These are phyloP conservation scores for Vanessa atalanta DNA, from an alignment of 1,140 invertebrate genomes.

Conservation along the genomic window DNA sequence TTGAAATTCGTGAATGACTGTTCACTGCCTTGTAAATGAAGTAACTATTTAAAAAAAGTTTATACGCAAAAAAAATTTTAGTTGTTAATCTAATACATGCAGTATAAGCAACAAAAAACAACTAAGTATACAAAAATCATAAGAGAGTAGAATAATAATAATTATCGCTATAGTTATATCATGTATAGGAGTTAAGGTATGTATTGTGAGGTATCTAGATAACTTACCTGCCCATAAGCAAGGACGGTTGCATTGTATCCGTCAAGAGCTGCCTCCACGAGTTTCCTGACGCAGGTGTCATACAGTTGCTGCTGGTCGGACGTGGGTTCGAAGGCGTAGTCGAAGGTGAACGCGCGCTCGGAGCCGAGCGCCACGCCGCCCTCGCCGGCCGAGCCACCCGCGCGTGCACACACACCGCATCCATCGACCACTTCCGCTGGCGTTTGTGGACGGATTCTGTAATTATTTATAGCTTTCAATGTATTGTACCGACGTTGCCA, in stretches of 20 bases:
- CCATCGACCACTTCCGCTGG: conserved; percentile 96
- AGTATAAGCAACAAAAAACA: too few species aligned
- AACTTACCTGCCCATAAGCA: conserved; percentile 94
- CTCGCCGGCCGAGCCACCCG: conserved; percentile 91
- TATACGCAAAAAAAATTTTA: too few species aligned
- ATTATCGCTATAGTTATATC: too few species aligned
- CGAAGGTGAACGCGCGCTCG: conserved; percentile 98
- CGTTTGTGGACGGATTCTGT: conserved; percentile 96
- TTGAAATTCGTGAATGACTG: not conserved
- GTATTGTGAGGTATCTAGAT: not conserved
- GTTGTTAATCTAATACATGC: too few species aligned
- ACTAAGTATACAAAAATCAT: too few species aligned
- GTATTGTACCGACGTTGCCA: not conserved
- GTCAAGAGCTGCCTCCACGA: conserved; percentile 94
- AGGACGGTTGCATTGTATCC: conserved; percentile 97
- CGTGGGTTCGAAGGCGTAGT: conserved; percentile 94
- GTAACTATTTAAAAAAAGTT: not conserved
- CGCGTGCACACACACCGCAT: conserved; percentile 95
- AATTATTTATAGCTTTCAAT: conserved; percentile 17
- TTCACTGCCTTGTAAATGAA: not conserved
- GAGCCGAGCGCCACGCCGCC: conserved; percentile 96
- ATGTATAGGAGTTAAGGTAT: too few species aligned
- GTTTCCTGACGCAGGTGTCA: conserved; percentile 89
- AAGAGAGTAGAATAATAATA: too few species aligned
- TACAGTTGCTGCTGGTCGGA: conserved; percentile 90